Conservation (phyloP, 2,113 vertebrate species). For the Cromileptes altivelis region DNA sequence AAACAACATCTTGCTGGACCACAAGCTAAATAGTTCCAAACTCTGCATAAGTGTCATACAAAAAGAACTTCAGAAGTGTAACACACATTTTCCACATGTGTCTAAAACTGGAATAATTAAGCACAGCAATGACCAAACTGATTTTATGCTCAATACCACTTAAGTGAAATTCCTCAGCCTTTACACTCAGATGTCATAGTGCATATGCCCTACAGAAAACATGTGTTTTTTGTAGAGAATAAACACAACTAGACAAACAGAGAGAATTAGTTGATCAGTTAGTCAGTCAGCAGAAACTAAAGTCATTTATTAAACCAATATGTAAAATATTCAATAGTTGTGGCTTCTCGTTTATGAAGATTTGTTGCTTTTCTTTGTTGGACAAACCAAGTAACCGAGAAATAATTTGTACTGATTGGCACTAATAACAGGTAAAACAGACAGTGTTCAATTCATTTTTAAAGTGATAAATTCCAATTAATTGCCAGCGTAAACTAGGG, state of each 20-base stretch:
- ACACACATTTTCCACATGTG: neutral
- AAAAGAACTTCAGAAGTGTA: neutral
- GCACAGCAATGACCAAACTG: neutral
- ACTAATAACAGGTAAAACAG: neutral
- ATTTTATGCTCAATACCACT: neutral
- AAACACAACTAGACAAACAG: neutral
- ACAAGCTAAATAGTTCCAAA: neutral
- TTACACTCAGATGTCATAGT: neutral
- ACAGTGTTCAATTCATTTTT: neutral
- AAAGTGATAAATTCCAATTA: neutral
- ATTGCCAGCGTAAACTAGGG: neutral
- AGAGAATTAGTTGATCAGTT: neutral
- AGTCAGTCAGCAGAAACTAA: neutral
- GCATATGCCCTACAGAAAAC: neutral
- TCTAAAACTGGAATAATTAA: conserved; percentile 1
- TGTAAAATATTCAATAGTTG: neutral
- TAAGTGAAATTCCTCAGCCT: neutral
- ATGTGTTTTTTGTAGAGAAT: neutral
- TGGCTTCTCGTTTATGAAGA: neutral
- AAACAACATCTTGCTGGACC: conserved; percentile 15
- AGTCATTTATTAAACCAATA: neutral
- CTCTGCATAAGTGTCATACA: conserved; percentile 2
- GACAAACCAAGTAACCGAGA: neutral
- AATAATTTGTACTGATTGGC: neutral
- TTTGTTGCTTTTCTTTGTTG: neutral